Conservation (phyloP, 2,797 vertebrate genomes). For the Sebastes cheni region DNA sequence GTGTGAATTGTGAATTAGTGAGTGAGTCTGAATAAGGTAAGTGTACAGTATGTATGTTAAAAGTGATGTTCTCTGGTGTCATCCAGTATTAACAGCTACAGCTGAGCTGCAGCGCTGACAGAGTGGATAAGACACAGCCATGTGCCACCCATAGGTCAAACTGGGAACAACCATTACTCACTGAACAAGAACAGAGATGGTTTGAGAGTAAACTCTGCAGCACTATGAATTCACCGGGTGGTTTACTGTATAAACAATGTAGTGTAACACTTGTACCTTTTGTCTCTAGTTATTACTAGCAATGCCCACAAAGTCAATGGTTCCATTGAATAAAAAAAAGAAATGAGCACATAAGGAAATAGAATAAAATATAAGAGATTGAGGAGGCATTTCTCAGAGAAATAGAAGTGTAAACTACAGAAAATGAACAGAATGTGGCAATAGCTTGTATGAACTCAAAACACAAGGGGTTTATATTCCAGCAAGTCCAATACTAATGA, state of each 20-base stretch:
- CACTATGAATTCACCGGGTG: background rate
- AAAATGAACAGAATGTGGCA: background rate
- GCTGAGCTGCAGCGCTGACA: conserved; percentile 12
- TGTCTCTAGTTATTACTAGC: background rate
- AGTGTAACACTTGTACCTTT: background rate
- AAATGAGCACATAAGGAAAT: background rate
- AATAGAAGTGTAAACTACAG: background rate
- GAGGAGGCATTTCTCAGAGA: background rate
- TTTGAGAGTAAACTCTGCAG: background rate
- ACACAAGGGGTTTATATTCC: background rate
- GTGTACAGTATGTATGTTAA: background rate
- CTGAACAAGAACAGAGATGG: background rate
- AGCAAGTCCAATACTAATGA: background rate
- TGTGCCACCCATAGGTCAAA: conserved; percentile 41
- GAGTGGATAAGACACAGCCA: conserved; percentile 11
- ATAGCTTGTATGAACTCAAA: background rate
- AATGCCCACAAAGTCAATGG: background rate
- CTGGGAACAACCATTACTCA: conserved; percentile 11
- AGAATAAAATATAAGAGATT: background rate
- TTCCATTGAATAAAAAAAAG: background rate
- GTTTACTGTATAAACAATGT: background rate
- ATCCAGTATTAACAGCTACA: conserved; percentile 44
- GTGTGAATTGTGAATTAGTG: background rate
- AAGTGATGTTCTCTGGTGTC: conserved; percentile 24
- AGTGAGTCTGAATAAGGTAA: background rate